Evolutionary conservation across 2,888 invertebrate genomes (phyloP).

Genomic region (Patella depressa): DNA sequence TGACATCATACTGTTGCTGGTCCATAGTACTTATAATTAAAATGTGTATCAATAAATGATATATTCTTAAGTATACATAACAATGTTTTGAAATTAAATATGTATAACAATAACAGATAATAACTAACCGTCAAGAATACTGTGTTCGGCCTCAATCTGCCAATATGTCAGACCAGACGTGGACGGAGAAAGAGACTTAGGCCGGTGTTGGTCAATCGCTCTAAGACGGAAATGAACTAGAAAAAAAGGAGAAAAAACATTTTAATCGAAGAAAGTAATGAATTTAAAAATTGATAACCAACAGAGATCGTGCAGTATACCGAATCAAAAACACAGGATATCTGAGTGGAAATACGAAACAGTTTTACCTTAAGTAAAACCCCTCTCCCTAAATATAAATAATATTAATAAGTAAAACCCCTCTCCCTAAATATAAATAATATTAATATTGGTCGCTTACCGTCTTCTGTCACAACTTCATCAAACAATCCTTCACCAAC

Average conservation of each 20-base stretch:
- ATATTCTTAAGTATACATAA: too few relatives aligned
- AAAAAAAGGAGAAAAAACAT: conserved; percentile 20
- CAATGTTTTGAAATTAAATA: not conserved
- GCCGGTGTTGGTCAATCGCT: conserved; percentile 68
- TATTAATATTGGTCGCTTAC: conserved; percentile 40
- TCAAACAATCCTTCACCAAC: conserved; percentile 71
- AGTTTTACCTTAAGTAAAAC: too few relatives aligned
- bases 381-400: too few relatives aligned
- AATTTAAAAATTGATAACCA: too few relatives aligned
- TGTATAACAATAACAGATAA: not conserved
- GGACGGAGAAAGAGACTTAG: conserved; percentile 69
- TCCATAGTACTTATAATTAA: too few relatives aligned
- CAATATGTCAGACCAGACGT: conserved; percentile 70
- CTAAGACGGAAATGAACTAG: conserved; percentile 70
- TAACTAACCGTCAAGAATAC: conserved; percentile 63
- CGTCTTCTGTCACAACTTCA: conserved; percentile 68
- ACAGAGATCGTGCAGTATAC: too few relatives aligned
- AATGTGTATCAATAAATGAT: too few relatives aligned
- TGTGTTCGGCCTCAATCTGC: conserved; percentile 70
- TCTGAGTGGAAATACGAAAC: too few relatives aligned
- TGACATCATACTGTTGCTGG: too few relatives aligned
- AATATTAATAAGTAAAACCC: too few relatives aligned
- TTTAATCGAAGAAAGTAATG: not conserved
- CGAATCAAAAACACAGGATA: too few relatives aligned
- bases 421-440: not conserved